Evolutionary conservation across 2,113 vertebrate species (phyloP), one percentile per base, ranked within the genome.

Genomic region (Gallinago jamesoni): DNA sequence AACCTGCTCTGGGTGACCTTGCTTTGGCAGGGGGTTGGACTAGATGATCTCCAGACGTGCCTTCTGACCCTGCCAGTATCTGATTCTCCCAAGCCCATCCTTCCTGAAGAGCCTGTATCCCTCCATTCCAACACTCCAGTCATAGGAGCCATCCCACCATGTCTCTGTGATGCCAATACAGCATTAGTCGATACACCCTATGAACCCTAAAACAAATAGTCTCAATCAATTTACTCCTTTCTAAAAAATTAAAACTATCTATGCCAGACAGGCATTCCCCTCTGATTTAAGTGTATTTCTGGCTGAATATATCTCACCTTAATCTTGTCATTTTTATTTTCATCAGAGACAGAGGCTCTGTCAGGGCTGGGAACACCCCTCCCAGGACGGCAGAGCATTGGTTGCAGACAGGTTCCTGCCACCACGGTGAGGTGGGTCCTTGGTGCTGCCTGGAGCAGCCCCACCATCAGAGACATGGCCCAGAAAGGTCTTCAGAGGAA

Each of bases 371-470:
- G 33, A 72, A 53, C 24, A 17, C 5, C 28, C 41, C 8, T 48
- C 39, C 41, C 20, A 55, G 1, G 5, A 33, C 0, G 1, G 11
- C 41, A 27, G 3, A 1, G 50, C 14, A 4, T 10, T n/a, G 1
- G 1, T 7, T 12, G 25, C 43, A 41, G 59, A 16, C 22, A 6
- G 30, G 28, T 39, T n/a, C 50, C 23, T 14, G 27, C 8, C 28
- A 39, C 28, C 5, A 2, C 21, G 31, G 64, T 0, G 7, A 52
- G 33, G 69, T 3, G 55, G 37, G 47, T 16, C 52, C 28, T 7
- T 23, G 7, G n/a, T 14, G 19, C 35, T 9, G 35, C 19, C 48
- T 2, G 3, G 35, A 52, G 16, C 7, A 1, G 41, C 15, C 43
- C 52, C 14, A 19, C n/a, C n/a, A 4, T 22, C 14, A 30, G 19